Percentiles rank a stretch among this genome's conserved stretches.
Evolutionary conservation across 2,888 invertebrate species (phyloP).

Genomic region (Carcina quercana): DNA sequence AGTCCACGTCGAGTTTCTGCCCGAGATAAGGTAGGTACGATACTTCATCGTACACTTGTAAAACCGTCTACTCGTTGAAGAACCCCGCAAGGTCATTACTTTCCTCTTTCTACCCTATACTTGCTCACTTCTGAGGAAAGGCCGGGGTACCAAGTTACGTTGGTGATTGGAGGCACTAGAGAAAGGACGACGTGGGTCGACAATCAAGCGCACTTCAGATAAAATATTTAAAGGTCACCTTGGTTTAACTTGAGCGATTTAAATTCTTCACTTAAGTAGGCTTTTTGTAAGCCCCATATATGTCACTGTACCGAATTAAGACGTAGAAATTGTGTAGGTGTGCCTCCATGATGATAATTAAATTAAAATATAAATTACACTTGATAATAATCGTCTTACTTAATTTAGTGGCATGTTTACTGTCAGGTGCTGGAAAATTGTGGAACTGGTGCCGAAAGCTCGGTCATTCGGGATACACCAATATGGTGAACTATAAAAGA

Average conservation of each 20-base stretch:
- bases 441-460: no score
- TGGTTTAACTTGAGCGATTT: conserved; percentile 46
- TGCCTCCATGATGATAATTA: no score
- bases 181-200: conserved; percentile 55
- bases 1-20: conserved; percentile 49
- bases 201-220: conserved; percentile 66
- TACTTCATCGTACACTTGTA: conserved; percentile 34
- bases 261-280: conserved; percentile 45
- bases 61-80: conserved; percentile 40
- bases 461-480: no score
- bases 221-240: conserved; percentile 70
- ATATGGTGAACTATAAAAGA: no score
- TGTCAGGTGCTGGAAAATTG: no score
- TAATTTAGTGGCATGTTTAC: no score
- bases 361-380: no score
- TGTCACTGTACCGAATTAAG: background rate
- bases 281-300: conserved; percentile 24
- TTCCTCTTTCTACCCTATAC: conserved; percentile 34
- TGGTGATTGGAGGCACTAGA: conserved; percentile 53
- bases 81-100: conserved; percentile 40
- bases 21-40: conserved; percentile 57
- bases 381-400: no score
- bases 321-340: background rate
- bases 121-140: conserved; percentile 21
- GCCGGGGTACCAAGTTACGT: conserved; percentile 36